Evolutionary conservation across 2,888 invertebrate genomes (phyloP).

Genomic region (Cosmorhoe ocellata): DNA sequence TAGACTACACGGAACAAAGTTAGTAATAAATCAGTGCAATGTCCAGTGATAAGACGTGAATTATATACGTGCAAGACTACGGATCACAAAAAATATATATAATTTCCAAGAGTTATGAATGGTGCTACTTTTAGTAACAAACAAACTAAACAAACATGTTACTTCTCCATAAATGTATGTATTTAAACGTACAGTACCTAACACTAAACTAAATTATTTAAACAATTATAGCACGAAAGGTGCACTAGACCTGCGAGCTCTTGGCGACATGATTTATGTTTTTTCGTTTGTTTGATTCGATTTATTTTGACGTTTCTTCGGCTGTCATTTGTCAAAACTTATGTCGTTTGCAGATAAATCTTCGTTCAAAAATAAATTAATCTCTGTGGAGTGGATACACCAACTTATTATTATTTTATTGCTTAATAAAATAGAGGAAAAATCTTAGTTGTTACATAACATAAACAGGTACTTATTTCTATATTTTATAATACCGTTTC

Average conservation of each 20-base stretch:
- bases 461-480: too few species aligned
- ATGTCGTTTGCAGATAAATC: slow-evolving; percentile 5
- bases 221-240: slow-evolving; percentile 8
- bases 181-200: not conserved
- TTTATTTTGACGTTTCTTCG: slow-evolving; percentile 7
- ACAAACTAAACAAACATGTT: slow-evolving; percentile 22
- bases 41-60: not conserved
- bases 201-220: slow-evolving; percentile 3
- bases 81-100: not conserved
- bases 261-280: slow-evolving; percentile 20
- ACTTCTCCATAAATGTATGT: slow-evolving; percentile 26
- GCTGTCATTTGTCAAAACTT: not conserved
- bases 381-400: too few species aligned
- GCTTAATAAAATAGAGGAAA: too few species aligned
- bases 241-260: slow-evolving; percentile 27
- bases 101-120: slow-evolving; percentile 2
- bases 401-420: too few species aligned
- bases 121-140: slow-evolving; percentile 2
- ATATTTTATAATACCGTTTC: too few species aligned
- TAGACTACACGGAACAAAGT: slow-evolving; percentile 24
- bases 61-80: slow-evolving; percentile 4
- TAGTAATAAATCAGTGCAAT: slow-evolving; percentile 23
- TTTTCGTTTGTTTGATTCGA: slow-evolving; percentile 10
- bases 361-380: too few species aligned
- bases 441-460: too few species aligned